Base-by-base conservation (phyloP, 2,797 vertebrate genomes). In the Forpus xanthops region DNA sequence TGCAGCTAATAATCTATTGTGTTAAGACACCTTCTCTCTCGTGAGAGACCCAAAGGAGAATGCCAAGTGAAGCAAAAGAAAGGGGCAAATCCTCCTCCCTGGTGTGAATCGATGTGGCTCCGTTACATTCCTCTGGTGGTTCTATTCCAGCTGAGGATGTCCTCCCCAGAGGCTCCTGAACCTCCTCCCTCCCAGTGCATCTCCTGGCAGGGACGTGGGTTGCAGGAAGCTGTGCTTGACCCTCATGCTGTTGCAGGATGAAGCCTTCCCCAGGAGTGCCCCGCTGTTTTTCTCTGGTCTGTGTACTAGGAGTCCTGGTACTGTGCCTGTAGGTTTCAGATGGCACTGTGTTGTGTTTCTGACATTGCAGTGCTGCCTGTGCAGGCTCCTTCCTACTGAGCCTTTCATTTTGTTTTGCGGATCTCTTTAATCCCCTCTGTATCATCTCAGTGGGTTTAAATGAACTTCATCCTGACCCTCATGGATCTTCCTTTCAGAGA, bases 321-420 rank as follows among this genome's bases (percentile, higher is more conserved):
- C 35, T 9, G 83, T 95, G 86, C 89, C 44, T 81, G 85, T 76
- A 58, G 92, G 88, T 96, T 91, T 94, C 85, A 79, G 85, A 68
- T 81, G 87, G 95, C 94, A 75, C 73, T 12, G 89, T 89, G 85
- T 90, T 89, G 90, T 49, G 2, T 86, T 89, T 90, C 76, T 92
- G 93, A 80, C 93, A 76, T 81, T 91, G 67, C 75, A 89, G 96
- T 35, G 17, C 65, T 93, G 88, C 71, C 86, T 82, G 90, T 95
- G 80, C 82, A 87, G 93, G 64, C 87, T 91, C 58, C 70, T 80
- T 91, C 61, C 70, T 75, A 2, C 55, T 10, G 62, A 92, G 95
- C 92, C 95, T 85, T 87, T 96, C 87, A 94, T 95, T 96, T 95
- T 81, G 92, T 87, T 95, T 52, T 87, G 92, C 56, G 3, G 65